These are phyloP conservation scores for Agonopterix subpropinquella DNA, from an alignment of 2,888 invertebrate genomes.

Conservation along the genomic window DNA sequence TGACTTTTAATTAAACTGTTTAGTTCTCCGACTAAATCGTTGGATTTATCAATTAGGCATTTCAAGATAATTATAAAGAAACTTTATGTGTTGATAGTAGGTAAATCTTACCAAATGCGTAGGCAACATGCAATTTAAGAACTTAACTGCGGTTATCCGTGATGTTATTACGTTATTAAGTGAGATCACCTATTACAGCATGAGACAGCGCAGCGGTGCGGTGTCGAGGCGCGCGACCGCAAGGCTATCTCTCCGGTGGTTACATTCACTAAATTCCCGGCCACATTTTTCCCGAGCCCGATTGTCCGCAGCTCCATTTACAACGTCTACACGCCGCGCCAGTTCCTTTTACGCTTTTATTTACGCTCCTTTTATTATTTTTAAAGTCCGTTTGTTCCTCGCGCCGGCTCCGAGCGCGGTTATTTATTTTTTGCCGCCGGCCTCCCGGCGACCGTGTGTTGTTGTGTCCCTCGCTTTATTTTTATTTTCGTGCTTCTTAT, in stretches of 20 bases:
- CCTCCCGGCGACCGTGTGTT: conserved; percentile 75
- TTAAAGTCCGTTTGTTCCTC: conserved; percentile 74
- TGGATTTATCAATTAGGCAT: no score
- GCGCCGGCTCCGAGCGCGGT: conserved; percentile 69
- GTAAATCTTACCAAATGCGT: no score
- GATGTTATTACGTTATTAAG: conserved; percentile 58
- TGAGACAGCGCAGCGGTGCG: conserved; percentile 41
- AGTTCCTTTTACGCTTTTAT: conserved; percentile 76
- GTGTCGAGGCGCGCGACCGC: conserved; percentile 46
- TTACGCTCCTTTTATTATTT: conserved; percentile 75
- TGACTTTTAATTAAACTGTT: no score
- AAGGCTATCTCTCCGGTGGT: conserved; percentile 52
- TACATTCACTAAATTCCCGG: conserved; percentile 71
- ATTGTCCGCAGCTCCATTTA: conserved; percentile 74
- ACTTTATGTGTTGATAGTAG: no score
- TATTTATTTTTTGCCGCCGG: conserved; percentile 71
- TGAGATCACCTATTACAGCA: conserved; percentile 49
- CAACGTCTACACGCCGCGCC: conserved; percentile 73
- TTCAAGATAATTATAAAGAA: no score
- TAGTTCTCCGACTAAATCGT: no score
- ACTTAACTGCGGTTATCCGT: conserved; percentile 37
- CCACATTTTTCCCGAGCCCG: conserved; percentile 68
- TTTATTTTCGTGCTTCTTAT: conserved; percentile 75
- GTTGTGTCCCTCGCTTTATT: conserved; percentile 73
- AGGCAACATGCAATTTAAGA: not conserved